Evolutionary conservation across 2,113 vertebrate species (phyloP), one percentile per base, ranked within the genome.

Genomic region (Xiphorhynchus elegans): DNA sequence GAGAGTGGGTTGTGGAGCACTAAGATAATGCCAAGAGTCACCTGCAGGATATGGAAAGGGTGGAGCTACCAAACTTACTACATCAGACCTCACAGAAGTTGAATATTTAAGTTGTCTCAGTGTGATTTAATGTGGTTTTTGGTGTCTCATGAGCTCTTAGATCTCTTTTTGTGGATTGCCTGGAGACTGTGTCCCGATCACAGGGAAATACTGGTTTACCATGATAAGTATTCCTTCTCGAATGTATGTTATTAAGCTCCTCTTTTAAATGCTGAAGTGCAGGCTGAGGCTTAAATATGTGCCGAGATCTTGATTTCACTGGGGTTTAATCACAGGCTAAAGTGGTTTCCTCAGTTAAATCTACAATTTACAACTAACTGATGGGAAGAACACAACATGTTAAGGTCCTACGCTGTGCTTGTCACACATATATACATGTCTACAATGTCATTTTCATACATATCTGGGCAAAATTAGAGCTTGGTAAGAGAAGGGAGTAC

Each of bases 1-100:
- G 29, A 84, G 15, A 26, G 89, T n/a, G 73, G 80, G 89, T 87
- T 96, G 89, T 95, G 95, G 89, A 78, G 31, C 31, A 11, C 59
- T 40, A 40, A 87, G 96, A 96, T 97, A 96, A 82, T 24, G 2
- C 47, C 60, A 84, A 40, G 66, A 90, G 80, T 84, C 89, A 92
- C 89, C 83, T 95, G 86, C 73, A 90, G 93, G 47, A 16, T 68
- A 75, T 37, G 31, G 7, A 52, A 95, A 31, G 83, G 94, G 93
- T 60, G 91, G 80, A 64, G 64, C 77, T 87, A 70, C 49, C 21
- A n/a, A 67, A 74, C 21, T 74, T 77, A 47, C 6, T 74, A 40
- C 0, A 0, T 86, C 64, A 85, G 87, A 69, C 23, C 21, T 76
- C 78, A 56, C 23, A 72, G 7, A 76, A 72, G 8, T 63, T 52